Base-by-base conservation (phyloP, 2,888 invertebrate genomes). In the Drosophila emarginata region DNA sequence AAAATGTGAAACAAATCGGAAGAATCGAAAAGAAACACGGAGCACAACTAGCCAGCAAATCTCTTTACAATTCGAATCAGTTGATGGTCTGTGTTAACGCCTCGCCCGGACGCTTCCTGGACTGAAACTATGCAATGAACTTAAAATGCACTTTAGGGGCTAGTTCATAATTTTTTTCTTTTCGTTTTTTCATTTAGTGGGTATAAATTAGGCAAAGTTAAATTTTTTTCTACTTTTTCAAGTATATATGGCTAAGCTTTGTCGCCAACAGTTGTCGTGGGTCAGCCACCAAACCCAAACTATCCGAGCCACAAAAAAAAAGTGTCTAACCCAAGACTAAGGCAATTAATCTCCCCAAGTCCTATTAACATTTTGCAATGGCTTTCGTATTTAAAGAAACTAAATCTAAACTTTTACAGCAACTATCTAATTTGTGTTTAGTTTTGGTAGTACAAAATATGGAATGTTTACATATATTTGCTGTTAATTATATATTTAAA, bases 141-240 rank as follows among this genome's bases (percentile, higher is more conserved):
- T 78, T 78, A 72, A 80, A 80, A 80, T 77, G 74, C 78, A 74
- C 80, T 77, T 77, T 78, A 77, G 80, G 80, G 74, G 77, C 79
- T 74, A 36, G 15, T 45, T 28, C 21, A 45, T 45, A 21, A 45
- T 45, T 45, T 21, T 45, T 12, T 45, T 45, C 21, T 40, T 45
- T 11, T 4, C 11, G 18, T 21, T 4, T 80, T 80, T 80, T 80
- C 80, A 77, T 80, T 80, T 80, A 78, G 80, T 80, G 77, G 54
- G 53, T 77, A 80, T 80, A 80, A 80, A 80, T 80, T 78, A 80
- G 75, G 72, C 68, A 68, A 54, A 72, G 63, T 32, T 9, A 9
- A 32, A 77, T 76, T 80, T 77, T 73, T 58, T 12, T 4, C 18
- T 5, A 1, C 5, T 12, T 12, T 11, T 45, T 45, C 2, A 15